Evolutionary conservation across 2,797 vertebrate species (phyloP).

Genomic region (Hyperoplus lanceolatus): DNA sequence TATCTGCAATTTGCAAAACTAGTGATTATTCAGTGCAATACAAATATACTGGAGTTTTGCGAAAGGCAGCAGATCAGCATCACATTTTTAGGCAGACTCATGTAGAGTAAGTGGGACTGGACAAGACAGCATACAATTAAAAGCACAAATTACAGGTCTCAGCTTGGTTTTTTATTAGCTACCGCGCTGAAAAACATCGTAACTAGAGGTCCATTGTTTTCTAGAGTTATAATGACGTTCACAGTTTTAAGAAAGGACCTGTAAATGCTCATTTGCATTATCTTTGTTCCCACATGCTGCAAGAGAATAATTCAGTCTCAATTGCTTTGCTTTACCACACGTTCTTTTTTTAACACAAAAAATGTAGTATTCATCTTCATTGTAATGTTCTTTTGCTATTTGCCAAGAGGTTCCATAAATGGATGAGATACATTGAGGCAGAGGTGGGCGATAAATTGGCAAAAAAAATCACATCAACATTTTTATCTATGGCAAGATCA

Average conservation of each 20-base stretch:
- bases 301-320: constrained; percentile 13
- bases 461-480: too few relatives aligned
- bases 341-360: neutral
- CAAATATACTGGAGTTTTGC: constrained; percentile 41
- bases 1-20: constrained; percentile 49
- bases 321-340: neutral
- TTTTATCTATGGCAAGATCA: too few relatives aligned
- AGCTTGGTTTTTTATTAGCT: constrained; percentile 55
- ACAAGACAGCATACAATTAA: constrained; percentile 72
- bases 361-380: neutral
- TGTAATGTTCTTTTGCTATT: constrained; percentile 14
- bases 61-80: constrained; percentile 36
- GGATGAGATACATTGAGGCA: neutral
- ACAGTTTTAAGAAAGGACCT: constrained; percentile 45
- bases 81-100: constrained; percentile 10
- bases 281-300: constrained; percentile 44
- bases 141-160: constrained; percentile 70
- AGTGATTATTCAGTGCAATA: constrained; percentile 60
- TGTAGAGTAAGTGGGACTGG: constrained; percentile 39
- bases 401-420: constrained; percentile 15
- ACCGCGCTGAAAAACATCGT: constrained; percentile 53
- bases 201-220: constrained; percentile 60
- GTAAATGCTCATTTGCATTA: constrained; percentile 54
- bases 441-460: too few relatives aligned
- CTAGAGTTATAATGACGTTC: constrained; percentile 49